Conservation (phyloP, 2,797 vertebrate genomes). For the Coilia nasus region DNA sequence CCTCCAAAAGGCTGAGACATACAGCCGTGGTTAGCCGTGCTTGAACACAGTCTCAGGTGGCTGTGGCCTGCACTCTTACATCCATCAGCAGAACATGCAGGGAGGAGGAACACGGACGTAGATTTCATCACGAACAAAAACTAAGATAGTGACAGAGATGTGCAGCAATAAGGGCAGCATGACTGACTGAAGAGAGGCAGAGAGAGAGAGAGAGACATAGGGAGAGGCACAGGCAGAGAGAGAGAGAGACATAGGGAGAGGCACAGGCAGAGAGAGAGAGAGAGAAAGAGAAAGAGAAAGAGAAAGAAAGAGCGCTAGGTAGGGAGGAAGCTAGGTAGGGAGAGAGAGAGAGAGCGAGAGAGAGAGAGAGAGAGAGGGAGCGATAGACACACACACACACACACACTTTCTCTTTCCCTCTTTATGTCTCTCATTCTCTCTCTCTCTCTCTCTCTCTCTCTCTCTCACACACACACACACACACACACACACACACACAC, state of each 20-base stretch:
- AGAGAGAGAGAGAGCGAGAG: conserved; percentile 42
- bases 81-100: background rate
- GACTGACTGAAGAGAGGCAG: background rate
- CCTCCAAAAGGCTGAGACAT: background rate
- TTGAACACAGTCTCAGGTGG: background rate
- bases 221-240: no score
- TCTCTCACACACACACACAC: no score
- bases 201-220: background rate
- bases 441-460: no score
- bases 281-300: conserved; percentile 33
- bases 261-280: conserved; percentile 39
- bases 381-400: no score
- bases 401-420: no score
- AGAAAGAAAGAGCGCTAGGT: conserved; percentile 40
- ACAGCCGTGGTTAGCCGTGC: background rate
- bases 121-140: background rate
- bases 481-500: no score
- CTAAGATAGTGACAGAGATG: background rate
- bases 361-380: background rate
- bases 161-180: background rate
- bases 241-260: background rate
- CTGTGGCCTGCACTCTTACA: conserved; percentile 18
- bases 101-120: background rate
- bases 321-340: conserved; percentile 37
- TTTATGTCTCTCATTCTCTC: no score